Base-by-base conservation (phyloP, 37 sponge, comb jelly and placozoan species). In the Mnemiopsis leidyi region DNA sequence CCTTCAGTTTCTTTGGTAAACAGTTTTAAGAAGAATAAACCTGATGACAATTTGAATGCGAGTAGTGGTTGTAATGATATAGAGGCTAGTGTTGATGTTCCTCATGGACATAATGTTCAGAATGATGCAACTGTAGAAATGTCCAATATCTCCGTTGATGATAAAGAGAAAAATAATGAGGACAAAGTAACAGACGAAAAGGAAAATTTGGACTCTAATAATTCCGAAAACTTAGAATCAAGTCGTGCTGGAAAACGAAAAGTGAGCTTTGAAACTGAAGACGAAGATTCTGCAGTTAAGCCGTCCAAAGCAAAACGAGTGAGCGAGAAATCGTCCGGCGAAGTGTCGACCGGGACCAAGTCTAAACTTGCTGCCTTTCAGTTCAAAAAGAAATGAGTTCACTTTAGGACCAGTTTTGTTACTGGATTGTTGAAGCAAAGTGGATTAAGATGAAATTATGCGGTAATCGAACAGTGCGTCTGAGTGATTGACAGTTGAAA, bases 381-480 rank as follows among this genome's bases (percentile, higher is more conserved):
- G n/a, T 85, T 85, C 35, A 85, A 85, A 25, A 85, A 85, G 30
- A 85, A 85, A 39, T 38, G 61, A 48, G 61, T 5, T n/a, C n/a
- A n/a, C n/a, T n/a, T n/a, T n/a, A n/a, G n/a, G n/a, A n/a, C n/a
- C n/a, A n/a, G n/a, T n/a, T n/a, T n/a, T n/a, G n/a, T n/a, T n/a
- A n/a, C n/a, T n/a, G n/a, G n/a, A n/a, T n/a, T n/a, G n/a, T n/a
- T n/a, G n/a, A n/a, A n/a, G n/a, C n/a, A n/a, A n/a, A n/a, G n/a
- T n/a, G n/a, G n/a, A n/a, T n/a, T n/a, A n/a, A n/a, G n/a, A n/a
- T n/a, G n/a, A n/a, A n/a, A n/a, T n/a, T n/a, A n/a, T n/a, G n/a
- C n/a, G n/a, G n/a, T n/a, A n/a, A n/a, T n/a, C n/a, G n/a, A n/a
- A n/a, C n/a, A n/a, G n/a, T n/a, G n/a, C n/a, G n/a, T n/a, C n/a